Evolutionary conservation across 2,797 vertebrate genomes (phyloP).

Genomic region (Erpetoichthys calabaricus): DNA sequence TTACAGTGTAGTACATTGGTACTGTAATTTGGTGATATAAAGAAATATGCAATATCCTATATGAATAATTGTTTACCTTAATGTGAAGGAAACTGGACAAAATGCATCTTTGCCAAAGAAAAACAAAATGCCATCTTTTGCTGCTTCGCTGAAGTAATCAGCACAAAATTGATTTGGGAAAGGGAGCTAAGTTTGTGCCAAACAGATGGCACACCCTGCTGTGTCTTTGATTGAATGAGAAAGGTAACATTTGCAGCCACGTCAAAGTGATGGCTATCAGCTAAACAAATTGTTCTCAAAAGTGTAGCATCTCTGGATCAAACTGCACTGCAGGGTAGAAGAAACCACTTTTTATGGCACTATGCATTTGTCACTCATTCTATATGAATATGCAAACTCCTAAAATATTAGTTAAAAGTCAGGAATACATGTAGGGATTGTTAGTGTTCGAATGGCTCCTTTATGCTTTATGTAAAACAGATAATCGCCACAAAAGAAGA

Average conservation of each 20-base stretch:
- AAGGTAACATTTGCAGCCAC: conserved; percentile 87
- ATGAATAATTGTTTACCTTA: not conserved
- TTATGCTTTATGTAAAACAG: no score
- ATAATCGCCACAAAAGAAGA: no score
- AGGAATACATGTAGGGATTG: no score
- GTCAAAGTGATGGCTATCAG: conserved; percentile 76
- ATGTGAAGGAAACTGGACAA: conserved; percentile 11
- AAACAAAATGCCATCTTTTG: conserved; percentile 49
- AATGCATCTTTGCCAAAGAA: conserved; percentile 31
- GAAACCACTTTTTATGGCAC: conserved; percentile 39
- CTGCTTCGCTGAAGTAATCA: conserved; percentile 49
- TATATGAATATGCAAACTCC: conserved; percentile 31
- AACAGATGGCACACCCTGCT: conserved; percentile 86
- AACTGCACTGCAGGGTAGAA: conserved; percentile 52
- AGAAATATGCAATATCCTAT: no score
- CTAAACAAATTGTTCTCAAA: conserved; percentile 82
- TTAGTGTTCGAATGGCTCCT: no score
- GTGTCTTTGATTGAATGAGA: conserved; percentile 85
- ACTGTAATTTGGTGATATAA: no score
- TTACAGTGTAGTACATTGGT: no score
- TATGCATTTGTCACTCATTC: conserved; percentile 32
- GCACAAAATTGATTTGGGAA: conserved; percentile 63
- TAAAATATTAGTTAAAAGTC: conserved; percentile 35
- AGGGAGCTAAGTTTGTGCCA: conserved; percentile 57
- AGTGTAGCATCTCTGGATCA: conserved; percentile 67